Evolutionary conservation across 2,888 invertebrate species (phyloP).

Genomic region (Hesperia comma): DNA sequence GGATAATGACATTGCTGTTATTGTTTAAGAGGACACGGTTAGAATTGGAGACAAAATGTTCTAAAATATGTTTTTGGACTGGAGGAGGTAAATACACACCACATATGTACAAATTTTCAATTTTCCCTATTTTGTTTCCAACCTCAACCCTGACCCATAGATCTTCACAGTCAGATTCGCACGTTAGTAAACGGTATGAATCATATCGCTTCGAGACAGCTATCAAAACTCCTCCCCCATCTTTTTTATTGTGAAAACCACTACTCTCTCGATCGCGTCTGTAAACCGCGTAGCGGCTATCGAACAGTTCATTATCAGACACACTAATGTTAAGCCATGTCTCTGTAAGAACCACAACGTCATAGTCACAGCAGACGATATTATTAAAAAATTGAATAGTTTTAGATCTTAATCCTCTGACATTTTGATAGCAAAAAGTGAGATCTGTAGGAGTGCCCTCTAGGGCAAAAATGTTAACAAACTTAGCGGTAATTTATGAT

Average conservation of each 20-base stretch:
- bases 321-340: conserved; percentile 23
- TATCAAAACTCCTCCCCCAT: conserved; percentile 23
- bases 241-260: conserved; percentile 10
- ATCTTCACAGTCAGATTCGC: conserved; percentile 34
- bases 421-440: conserved; percentile 9
- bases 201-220: conserved; percentile 8
- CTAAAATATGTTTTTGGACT: conserved; percentile 24
- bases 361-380: conserved; percentile 2
- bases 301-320: conserved; percentile 29
- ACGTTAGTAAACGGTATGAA: not conserved
- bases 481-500: too few relatives aligned
- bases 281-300: conserved; percentile 20
- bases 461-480: too few relatives aligned
- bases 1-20: not conserved
- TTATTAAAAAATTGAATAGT: conserved; percentile 8
- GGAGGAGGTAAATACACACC: too few relatives aligned
- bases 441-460: not conserved
- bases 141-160: conserved; percentile 32
- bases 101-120: conserved; percentile 14
- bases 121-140: not conserved
- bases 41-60: conserved; percentile 24
- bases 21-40: conserved; percentile 20
- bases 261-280: conserved; percentile 24
- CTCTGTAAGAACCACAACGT: conserved; percentile 28
- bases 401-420: conserved; percentile 13